Base-by-base conservation (phyloP, 2,888 invertebrate species). In the Carterocephalus palaemon region DNA sequence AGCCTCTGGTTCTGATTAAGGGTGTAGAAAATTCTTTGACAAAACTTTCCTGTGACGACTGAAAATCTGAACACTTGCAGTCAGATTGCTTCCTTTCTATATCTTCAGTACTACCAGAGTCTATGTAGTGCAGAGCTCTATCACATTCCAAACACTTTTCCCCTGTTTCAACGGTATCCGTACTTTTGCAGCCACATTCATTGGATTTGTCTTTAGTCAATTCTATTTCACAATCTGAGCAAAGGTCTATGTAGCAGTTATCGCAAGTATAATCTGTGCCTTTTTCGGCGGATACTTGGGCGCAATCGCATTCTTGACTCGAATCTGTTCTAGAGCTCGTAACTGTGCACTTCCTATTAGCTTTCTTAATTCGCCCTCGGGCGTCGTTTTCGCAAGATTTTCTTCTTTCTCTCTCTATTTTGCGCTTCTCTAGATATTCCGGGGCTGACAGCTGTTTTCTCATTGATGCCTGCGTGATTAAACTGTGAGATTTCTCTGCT, bases 361-460 rank as follows among this genome's bases (percentile, higher is more conserved):
- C 75, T 64, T 90, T 91, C 60, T 91, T 89, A 4, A 91, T 73
- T 53, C 91, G 84, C 6, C 88, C 88, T 59, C 90, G 74, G 28
- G 88, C 71, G 31, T 90, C 89, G 37, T 88, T 89, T 66, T 92
- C 91, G 39, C 83, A 86, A 1, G 91, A 89, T 64, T 90, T 90
- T 54, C 91, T 75, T 60, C 92, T 88, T 37, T 92, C 92, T 34
- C 91, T 85, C 57, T 92, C 92, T 40, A 92, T 88, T 67, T 95
- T 94, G 16, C 96, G 88, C 55, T 94, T 92, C 69, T 97, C 96
- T 48, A 97, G 85, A 74, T 97, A 97, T 58, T 96, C 96, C 0
- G 97, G 97, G 0, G 96, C 95, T 15, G 94, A 93, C 40, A 93
- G 89, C 59, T 93, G 93, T 59, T 93, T 92, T 51, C 93, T 90